phyloP scores from a whole-genome alignment of 2,888 invertebrate genomes.

The Tetragonula carbonaria region DNA sequence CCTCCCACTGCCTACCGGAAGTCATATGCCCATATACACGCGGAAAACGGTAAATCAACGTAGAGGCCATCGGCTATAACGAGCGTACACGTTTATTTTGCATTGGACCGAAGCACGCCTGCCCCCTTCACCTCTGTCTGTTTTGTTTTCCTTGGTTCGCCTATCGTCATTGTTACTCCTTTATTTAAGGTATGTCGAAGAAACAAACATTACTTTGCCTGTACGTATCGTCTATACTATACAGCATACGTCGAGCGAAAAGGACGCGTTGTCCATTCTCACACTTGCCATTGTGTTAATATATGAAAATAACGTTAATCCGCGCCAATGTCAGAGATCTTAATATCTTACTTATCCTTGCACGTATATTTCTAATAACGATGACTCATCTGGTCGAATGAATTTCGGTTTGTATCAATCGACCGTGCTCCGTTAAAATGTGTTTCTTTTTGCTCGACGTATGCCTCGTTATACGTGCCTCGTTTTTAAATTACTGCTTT shows the following conservation, averaged over 20 bases:
- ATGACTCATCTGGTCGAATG: not conserved
- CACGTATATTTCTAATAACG: conserved; percentile 1
- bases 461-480: not conserved
- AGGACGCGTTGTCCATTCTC: not conserved
- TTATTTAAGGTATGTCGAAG: conserved; percentile 43
- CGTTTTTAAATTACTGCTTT: not conserved
- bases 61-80: conserved; percentile 54
- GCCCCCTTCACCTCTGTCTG: conserved; percentile 32
- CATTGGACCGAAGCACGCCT: conserved; percentile 47
- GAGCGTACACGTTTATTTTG: conserved; percentile 49
- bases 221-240: not conserved
- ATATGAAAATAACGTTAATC: not conserved
- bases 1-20: conserved; percentile 73
- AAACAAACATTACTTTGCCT: not conserved
- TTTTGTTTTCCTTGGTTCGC: conserved; percentile 53
- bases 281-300: not conserved
- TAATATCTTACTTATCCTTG: not conserved
- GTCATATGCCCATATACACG: conserved; percentile 83
- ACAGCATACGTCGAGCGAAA: not conserved
- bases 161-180: conserved; percentile 50
- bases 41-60: conserved; percentile 82
- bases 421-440: not conserved
- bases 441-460: not conserved
- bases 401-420: not conserved
- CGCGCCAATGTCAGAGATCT: not conserved